Evolutionary conservation across 2,888 invertebrate species (phyloP).

Genomic region (Nomada ferruginata): DNA sequence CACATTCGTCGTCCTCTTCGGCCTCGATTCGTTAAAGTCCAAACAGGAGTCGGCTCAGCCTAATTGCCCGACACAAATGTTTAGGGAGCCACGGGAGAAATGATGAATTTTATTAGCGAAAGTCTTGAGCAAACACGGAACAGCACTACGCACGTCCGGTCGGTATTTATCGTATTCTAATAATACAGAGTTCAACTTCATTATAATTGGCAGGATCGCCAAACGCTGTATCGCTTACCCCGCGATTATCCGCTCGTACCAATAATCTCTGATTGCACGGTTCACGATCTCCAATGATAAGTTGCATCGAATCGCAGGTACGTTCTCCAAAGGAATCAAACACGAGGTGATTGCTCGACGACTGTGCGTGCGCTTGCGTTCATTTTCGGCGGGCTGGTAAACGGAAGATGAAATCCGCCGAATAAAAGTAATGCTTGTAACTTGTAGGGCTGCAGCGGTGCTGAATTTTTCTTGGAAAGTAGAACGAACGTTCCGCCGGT

Average conservation of each 20-base stretch:
- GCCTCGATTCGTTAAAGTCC: neutral
- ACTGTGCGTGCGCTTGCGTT: neutral
- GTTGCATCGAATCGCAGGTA: neutral
- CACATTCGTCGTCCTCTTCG: no score
- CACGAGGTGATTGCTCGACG: constrained; percentile 26
- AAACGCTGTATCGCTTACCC: constrained; percentile 2
- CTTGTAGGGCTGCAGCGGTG: no score
- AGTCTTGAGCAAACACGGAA: constrained; percentile 21
- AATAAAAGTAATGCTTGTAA: no score
- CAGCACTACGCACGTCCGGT: constrained; percentile 25
- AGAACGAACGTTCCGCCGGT: neutral
- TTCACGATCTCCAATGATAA: constrained; percentile 1
- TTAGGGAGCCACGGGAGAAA: neutral
- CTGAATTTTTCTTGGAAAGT: neutral
- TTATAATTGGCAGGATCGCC: neutral
- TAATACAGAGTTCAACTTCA: neutral
- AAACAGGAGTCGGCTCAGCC: neutral
- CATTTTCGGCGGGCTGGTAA: neutral
- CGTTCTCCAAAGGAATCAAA: constrained; percentile 12
- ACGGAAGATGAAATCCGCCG: neutral
- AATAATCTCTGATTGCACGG: constrained; percentile 19
- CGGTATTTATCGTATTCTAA: neutral
- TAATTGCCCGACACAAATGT: neutral
- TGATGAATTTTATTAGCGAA: constrained; percentile 35
- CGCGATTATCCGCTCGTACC: neutral